These are phyloP conservation scores for Lethrus apterus DNA, from an alignment of 1,140 invertebrate species.

Conservation along the genomic window DNA sequence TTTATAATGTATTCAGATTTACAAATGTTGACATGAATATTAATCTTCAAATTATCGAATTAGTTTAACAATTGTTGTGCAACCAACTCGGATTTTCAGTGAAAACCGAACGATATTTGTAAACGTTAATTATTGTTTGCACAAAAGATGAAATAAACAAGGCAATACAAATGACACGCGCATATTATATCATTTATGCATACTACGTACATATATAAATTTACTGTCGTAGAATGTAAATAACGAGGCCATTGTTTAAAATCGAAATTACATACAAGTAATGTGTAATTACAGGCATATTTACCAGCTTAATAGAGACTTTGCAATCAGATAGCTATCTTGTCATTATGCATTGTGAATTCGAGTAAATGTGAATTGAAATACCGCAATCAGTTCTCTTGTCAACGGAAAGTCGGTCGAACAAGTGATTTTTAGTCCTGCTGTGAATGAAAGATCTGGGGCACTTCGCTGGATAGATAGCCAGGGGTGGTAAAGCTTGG, in stretches of 20 bases:
- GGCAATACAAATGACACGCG: too few relatives aligned
- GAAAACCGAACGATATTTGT: too few relatives aligned
- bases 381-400: slow-evolving; percentile 33
- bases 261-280: slow-evolving; percentile 14
- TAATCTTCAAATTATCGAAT: too few relatives aligned
- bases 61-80: too few relatives aligned
- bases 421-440: slow-evolving; percentile 24
- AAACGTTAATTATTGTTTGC: too few relatives aligned
- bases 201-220: too few relatives aligned
- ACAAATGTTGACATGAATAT: too few relatives aligned
- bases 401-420: slow-evolving; percentile 19
- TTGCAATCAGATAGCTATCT: slow-evolving; percentile 31
- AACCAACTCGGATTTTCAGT: too few relatives aligned
- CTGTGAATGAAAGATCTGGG: slow-evolving; percentile 12
- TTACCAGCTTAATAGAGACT: slow-evolving; percentile 19
- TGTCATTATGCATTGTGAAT: slow-evolving; percentile 35
- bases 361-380: slow-evolving; percentile 30
- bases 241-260: slow-evolving; percentile 25
- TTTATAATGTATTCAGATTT: too few relatives aligned
- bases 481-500: slow-evolving; percentile 20
- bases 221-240: too few relatives aligned
- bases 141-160: too few relatives aligned
- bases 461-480: slow-evolving; percentile 16
- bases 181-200: too few relatives aligned
- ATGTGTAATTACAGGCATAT: slow-evolving; percentile 28